A percentile compares a stretch with the other conserved stretches of the same genome.
These are phyloP conservation scores for Pachyuromys duprasi DNA, from an alignment of 2,797 vertebrate species.

Conservation along the genomic window DNA sequence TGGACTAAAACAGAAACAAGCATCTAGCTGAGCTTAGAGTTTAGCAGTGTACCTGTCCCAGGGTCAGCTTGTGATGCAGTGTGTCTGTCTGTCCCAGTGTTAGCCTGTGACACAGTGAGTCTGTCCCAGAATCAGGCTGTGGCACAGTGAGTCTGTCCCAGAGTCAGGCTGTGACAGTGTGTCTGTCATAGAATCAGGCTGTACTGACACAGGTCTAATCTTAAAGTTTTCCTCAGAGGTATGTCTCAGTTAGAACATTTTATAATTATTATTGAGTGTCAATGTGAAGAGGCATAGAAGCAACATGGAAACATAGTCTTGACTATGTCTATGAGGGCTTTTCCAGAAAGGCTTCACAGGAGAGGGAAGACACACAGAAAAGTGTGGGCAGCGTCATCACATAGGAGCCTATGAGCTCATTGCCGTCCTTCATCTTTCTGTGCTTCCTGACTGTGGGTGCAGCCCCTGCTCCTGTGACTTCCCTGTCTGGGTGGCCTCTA, in stretches of 20 bases:
- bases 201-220: background rate
- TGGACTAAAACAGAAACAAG: background rate
- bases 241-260: background rate
- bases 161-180: background rate
- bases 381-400: background rate
- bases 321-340: background rate
- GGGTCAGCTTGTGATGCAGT: background rate
- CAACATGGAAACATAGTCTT: background rate
- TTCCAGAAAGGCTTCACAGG: background rate
- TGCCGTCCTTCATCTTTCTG: background rate
- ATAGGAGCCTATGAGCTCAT: background rate
- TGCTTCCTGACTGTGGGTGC: background rate
- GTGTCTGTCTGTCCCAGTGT: background rate
- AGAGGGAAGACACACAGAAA: background rate
- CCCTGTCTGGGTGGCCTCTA: background rate
- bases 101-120: background rate
- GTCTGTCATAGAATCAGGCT: background rate
- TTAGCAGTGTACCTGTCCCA: background rate
- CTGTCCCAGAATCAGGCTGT: background rate
- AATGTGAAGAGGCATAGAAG: background rate
- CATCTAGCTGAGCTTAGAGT: background rate
- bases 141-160: background rate
- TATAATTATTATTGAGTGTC: background rate
- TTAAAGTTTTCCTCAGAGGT: background rate
- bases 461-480: background rate